Evolutionary conservation across 2,888 invertebrate genomes (phyloP).

Genomic region (Carterocephalus palaemon): DNA sequence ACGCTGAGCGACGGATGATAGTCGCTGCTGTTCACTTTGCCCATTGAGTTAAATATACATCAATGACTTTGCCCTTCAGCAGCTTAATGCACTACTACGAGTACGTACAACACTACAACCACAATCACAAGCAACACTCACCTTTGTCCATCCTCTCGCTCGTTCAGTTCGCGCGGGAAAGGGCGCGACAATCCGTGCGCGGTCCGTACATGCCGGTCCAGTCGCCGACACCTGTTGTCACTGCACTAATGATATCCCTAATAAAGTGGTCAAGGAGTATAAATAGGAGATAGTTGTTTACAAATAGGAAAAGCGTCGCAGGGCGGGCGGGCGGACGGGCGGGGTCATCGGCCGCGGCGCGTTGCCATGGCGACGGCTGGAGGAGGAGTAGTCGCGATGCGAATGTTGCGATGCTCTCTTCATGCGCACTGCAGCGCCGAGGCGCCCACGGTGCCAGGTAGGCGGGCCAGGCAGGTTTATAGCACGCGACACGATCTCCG

Average conservation of each 20-base stretch:
- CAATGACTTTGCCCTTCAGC: too few relatives aligned
- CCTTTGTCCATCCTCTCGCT: slow-evolving; percentile 11
- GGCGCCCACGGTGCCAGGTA: too few relatives aligned
- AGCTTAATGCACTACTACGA: too few relatives aligned
- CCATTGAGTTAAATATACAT: too few relatives aligned
- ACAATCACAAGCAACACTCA: too few relatives aligned
- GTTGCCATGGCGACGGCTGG: slow-evolving; percentile 31
- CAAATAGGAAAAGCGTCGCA: slow-evolving; percentile 42
- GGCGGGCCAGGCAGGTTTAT: too few relatives aligned
- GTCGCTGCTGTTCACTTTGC: too few relatives aligned
- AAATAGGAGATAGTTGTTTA: slow-evolving; percentile 39
- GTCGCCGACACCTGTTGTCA: slow-evolving; percentile 22
- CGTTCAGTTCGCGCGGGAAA: slow-evolving; percentile 14
- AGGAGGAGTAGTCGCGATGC: slow-evolving; percentile 14
- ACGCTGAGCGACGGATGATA: too few relatives aligned
- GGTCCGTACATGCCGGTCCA: slow-evolving; percentile 2
- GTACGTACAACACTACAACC: too few relatives aligned
- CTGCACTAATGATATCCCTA: slow-evolving; percentile 11
- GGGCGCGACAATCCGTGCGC: slow-evolving; percentile 4
- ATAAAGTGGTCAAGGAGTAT: slow-evolving; percentile 26
- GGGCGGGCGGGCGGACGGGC: slow-evolving; percentile 41
- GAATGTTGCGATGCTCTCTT: slow-evolving; percentile 23
- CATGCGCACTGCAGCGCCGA: slow-evolving; percentile 10
- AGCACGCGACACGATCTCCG: too few relatives aligned
- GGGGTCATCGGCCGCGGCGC: slow-evolving; percentile 33